Percentiles rank a stretch among this genome's conserved stretches.
Conservation (phyloP, 2,888 invertebrate species). For the Tachystola acroxantha region DNA sequence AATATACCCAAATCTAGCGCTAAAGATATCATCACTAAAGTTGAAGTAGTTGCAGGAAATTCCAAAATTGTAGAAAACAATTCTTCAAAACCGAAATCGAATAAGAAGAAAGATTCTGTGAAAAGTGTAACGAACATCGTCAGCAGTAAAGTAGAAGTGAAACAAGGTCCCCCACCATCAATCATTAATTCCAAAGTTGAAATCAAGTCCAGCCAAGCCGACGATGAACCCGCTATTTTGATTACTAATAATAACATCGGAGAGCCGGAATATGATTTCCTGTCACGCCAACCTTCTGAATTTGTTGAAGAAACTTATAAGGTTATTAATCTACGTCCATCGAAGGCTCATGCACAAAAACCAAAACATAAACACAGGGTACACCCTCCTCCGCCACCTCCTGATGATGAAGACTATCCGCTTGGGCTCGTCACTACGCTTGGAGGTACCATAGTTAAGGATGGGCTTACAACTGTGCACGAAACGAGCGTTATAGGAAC, state of each 20-base stretch:
- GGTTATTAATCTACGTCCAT: slow-evolving; percentile 88
- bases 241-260: slow-evolving; percentile 85
- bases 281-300: slow-evolving; percentile 90
- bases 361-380: slow-evolving; percentile 66
- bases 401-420: slow-evolving; percentile 83
- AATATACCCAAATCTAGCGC: slow-evolving; percentile 64
- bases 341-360: slow-evolving; percentile 70
- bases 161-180: slow-evolving; percentile 53
- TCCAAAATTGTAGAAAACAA: slow-evolving; percentile 64
- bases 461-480: slow-evolving; percentile 89
- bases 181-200: slow-evolving; percentile 68
- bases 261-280: slow-evolving; percentile 90
- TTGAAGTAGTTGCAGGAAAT: slow-evolving; percentile 77
- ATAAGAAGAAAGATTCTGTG: slow-evolving; percentile 44
- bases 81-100: slow-evolving; percentile 48
- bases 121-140: slow-evolving; percentile 61
- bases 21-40: slow-evolving; percentile 68
- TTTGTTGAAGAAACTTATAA: slow-evolving; percentile 91
- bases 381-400: slow-evolving; percentile 60
- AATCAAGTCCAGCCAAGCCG: slow-evolving; percentile 59
- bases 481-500: slow-evolving; percentile 95
- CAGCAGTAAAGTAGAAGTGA: slow-evolving; percentile 70
- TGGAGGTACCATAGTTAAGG: slow-evolving; percentile 89
- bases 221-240: slow-evolving; percentile 79
- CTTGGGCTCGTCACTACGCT: slow-evolving; percentile 90